These are phyloP conservation scores for human DNA, from an alignment of 2,113 vertebrate genomes.

Conservation along the genomic window DNA sequence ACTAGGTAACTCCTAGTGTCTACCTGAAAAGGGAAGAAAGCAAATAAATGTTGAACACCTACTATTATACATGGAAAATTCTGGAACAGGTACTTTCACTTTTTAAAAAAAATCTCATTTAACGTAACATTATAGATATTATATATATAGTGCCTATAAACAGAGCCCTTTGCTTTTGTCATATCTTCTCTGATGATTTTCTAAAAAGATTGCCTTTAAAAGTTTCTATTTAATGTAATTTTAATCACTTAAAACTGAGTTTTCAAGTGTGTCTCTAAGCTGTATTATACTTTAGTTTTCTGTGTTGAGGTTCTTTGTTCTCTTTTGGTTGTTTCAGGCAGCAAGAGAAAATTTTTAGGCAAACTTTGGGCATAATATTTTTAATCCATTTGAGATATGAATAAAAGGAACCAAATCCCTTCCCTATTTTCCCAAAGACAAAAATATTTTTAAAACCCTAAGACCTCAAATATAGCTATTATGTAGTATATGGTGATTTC, in stretches of 20 bases:
- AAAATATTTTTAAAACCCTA: not conserved
- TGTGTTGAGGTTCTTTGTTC: not conserved
- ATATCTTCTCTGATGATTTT: not conserved
- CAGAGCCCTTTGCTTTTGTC: not conserved
- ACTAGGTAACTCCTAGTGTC: not conserved
- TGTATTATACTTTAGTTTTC: not conserved
- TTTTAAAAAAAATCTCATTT: not conserved
- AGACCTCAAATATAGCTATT: not conserved
- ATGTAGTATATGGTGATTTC: not conserved
- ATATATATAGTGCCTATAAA: not conserved
- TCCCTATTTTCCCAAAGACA: not conserved
- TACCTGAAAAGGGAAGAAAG: not conserved
- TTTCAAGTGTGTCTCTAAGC: constrained; percentile 1
- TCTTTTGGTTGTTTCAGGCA: constrained; percentile 19
- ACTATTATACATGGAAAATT: not conserved
- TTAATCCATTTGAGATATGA: constrained; percentile 37
- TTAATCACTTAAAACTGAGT: constrained; percentile 26
- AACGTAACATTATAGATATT: not conserved
- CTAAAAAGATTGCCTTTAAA: not conserved
- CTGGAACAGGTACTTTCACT: not conserved
- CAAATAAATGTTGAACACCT: not conserved
- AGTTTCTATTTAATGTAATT: not conserved
- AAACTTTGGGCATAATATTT: not conserved
- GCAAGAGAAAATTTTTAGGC: not conserved
- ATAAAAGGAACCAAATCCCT: constrained; percentile 14